Evolutionary conservation across 2,113 vertebrate species (phyloP).

Genomic region (Chaetodon trifascialis): DNA sequence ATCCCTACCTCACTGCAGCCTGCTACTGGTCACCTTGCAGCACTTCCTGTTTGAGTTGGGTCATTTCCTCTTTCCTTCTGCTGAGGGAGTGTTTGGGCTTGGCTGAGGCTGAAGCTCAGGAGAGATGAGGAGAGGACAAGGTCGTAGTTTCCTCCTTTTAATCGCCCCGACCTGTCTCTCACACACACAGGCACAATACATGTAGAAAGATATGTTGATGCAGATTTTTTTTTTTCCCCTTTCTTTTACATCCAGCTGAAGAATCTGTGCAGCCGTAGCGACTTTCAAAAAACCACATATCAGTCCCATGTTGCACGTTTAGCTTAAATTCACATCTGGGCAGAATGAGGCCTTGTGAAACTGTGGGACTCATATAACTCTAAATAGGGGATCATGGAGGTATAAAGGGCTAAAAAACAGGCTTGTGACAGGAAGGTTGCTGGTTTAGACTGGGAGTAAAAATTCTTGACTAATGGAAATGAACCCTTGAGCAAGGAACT

Average conservation of each 20-base stretch:
- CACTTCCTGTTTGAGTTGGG: constrained; percentile 83
- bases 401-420: constrained; percentile 45
- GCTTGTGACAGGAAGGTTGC: constrained; percentile 51
- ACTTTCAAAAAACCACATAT: constrained; percentile 50
- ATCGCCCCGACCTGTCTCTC: constrained; percentile 43
- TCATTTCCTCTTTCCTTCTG: constrained; percentile 82
- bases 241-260: constrained; percentile 18
- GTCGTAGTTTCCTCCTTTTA: constrained; percentile 57
- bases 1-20: constrained; percentile 49
- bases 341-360: constrained; percentile 59
- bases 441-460: constrained; percentile 30
- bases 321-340: constrained; percentile 59
- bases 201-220: constrained; percentile 14
- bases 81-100: constrained; percentile 48
- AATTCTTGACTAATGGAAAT: constrained; percentile 38
- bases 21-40: constrained; percentile 86
- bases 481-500: constrained; percentile 30
- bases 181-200: constrained; percentile 9
- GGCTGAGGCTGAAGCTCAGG: constrained; percentile 41
- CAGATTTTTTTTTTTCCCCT: not conserved
- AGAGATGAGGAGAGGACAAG: constrained; percentile 45
- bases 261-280: constrained; percentile 50
- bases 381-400: constrained; percentile 54
- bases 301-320: constrained; percentile 54
- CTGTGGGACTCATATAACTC: constrained; percentile 59